Evolutionary conservation across 2,113 vertebrate species (phyloP).

Genomic region (Pomatostomus ruficeps): DNA sequence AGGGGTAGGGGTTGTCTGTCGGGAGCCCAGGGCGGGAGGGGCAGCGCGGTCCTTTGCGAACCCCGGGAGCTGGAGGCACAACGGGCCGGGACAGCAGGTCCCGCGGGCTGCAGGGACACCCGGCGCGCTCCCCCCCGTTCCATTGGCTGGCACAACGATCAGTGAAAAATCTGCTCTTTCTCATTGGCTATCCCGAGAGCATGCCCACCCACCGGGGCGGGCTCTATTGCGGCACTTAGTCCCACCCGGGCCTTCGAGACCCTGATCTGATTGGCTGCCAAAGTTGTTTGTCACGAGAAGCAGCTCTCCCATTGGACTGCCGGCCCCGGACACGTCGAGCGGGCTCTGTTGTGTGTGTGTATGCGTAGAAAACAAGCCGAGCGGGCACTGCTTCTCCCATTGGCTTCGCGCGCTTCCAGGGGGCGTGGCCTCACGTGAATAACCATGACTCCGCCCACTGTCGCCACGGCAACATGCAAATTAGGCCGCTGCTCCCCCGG

Average conservation of each 20-base stretch:
- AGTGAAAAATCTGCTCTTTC: fast-evolving
- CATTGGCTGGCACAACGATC: background rate
- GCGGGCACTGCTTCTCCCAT: background rate
- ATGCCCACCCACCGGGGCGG: background rate
- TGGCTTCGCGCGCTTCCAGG: background rate
- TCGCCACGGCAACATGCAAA: background rate
- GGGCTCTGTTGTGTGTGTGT: background rate
- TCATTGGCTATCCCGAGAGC: fast-evolving
- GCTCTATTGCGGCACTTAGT: fast-evolving
- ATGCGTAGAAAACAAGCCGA: slow-evolving; percentile 2
- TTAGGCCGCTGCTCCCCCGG: fast-evolving
- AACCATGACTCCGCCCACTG: fast-evolving
- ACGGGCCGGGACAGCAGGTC: background rate
- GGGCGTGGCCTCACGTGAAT: background rate
- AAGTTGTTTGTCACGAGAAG: background rate
- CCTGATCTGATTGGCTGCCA: background rate
- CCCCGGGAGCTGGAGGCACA: background rate
- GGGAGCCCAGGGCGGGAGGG: background rate
- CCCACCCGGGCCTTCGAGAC: background rate
- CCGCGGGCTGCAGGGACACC: fast-evolving
- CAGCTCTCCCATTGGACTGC: background rate
- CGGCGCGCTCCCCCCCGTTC: fast-evolving
- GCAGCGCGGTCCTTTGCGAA: too few species aligned
- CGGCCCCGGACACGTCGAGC: background rate
- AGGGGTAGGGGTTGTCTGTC: background rate